A percentile compares a stretch with the other conserved stretches of the same genome.
Evolutionary conservation across 2,888 invertebrate species (phyloP).

Genomic region (Dasypogon diadema): DNA sequence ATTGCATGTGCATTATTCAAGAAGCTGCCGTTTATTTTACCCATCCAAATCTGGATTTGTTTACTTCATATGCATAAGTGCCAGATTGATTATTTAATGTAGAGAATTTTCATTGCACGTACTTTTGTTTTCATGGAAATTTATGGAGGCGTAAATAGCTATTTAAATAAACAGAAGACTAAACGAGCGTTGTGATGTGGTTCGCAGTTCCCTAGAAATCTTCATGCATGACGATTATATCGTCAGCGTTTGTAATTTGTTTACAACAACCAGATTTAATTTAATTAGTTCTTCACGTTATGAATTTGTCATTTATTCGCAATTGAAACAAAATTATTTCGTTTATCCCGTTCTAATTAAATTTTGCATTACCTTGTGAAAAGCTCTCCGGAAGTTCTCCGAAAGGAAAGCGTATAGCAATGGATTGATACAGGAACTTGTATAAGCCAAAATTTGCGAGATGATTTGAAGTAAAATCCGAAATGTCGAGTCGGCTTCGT

Average conservation of each 20-base stretch:
- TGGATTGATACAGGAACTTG: conserved; percentile 95
- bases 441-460: conserved; percentile 86
- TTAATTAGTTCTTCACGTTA: neutral
- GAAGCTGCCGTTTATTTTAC: too few relatives aligned
- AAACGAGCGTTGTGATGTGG: neutral
- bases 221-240: neutral
- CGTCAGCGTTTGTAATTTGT: neutral
- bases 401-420: conserved; percentile 94
- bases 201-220: neutral
- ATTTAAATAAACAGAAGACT: conserved; percentile 25
- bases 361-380: conserved; percentile 73
- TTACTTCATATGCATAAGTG: neutral
- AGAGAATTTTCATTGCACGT: neutral
- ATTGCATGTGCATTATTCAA: too few relatives aligned
- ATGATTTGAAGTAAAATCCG: conserved; percentile 80
- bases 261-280: conserved; percentile 7
- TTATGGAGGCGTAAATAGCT: conserved; percentile 28
- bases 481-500: conserved; percentile 62
- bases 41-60: too few relatives aligned
- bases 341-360: neutral
- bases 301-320: neutral
- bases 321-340: neutral
- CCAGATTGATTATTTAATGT: neutral
- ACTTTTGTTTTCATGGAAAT: neutral
- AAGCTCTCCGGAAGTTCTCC: conserved; percentile 93